phyloP scores from a whole-genome alignment of 2,888 invertebrate species.

The Drosophila setosimentum region DNA sequence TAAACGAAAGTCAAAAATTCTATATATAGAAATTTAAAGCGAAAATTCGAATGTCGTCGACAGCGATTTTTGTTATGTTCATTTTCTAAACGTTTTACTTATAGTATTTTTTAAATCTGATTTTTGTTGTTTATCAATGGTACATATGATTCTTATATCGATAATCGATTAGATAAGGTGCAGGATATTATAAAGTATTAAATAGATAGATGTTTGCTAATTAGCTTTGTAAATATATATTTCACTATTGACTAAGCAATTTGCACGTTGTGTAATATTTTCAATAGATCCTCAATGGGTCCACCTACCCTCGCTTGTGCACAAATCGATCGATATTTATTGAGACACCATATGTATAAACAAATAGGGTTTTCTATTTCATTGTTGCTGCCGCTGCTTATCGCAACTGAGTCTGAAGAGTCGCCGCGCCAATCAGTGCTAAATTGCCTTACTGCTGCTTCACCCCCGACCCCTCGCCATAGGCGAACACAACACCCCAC shows the following conservation, averaged over 20 bases:
- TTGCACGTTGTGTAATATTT: neutral
- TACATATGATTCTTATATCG: neutral
- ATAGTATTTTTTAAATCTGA: neutral
- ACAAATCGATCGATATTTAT: neutral
- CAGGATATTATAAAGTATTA: neutral
- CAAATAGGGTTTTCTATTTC: neutral
- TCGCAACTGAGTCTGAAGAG: conserved; percentile 10
- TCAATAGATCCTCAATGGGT: neutral
- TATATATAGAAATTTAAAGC: conserved; percentile 58
- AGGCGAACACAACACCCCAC: neutral
- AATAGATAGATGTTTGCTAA: neutral
- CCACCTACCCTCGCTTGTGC: neutral
- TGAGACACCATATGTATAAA: neutral
- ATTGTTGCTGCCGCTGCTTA: conserved; percentile 17
- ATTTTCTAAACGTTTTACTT: conserved; percentile 6
- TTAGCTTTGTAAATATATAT: neutral
- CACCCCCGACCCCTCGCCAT: conserved; percentile 19
- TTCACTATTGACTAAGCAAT: neutral
- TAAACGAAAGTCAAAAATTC: conserved; percentile 34
- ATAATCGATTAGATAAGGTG: neutral
- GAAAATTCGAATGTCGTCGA: conserved; percentile 41
- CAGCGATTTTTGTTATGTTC: conserved; percentile 33
- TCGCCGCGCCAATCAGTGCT: conserved; percentile 14
- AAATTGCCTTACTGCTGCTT: conserved; percentile 6
- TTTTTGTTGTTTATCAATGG: conserved; percentile 12